Base-by-base conservation (phyloP, 1,140 invertebrate genomes). In the Dendroctonus ponderosae region DNA sequence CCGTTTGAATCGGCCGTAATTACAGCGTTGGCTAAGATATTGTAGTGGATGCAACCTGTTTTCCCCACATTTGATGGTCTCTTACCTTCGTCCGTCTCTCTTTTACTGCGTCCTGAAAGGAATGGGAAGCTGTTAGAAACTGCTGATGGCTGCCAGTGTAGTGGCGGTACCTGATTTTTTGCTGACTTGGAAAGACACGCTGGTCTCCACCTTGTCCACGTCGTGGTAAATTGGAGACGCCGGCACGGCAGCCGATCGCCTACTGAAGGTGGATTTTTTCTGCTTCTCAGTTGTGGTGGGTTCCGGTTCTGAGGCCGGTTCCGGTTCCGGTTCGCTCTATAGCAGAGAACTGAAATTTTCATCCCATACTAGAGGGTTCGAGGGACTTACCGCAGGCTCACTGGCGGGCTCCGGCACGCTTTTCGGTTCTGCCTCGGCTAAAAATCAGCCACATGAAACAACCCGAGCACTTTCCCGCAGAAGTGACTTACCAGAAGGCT, bases 101-200 rank as follows among this genome's bases (percentile, higher is more conserved):
- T 70, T 60, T 40, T 53, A 6, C 26, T 61, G 38, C 67, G 40
- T 41, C 67, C 67, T 69, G 46, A 14, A 68, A 68, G 37, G 11
- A 50, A 26, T 26, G 26, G 26, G 1, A 26, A 26, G 26, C 26
- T 3, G 50, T 38, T 42, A 11, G 5, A 14, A 14, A 11, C 8
- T 58, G 42, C 4, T 40, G 8, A 15, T 38, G 1, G 8, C 2
- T 58, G 0, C 8, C 41, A 53, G 37, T 15, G 1, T 26, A 26
- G 26, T 26, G 1, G 26, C 26, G 26, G 26, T 44, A 58, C 84
- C 83, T 80, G 84, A 80, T 70, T 81, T 83, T 6, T 80, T 79
- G 74, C 82, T 85, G 67, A 86, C 83, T 74, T 81, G 79, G 76
- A 82, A 85, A 26, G 84, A 85, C 7, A 86, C 83, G 71, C 84